Conservation (phyloP, 1,140 invertebrate genomes). For the Drosophila pectinifera region DNA sequence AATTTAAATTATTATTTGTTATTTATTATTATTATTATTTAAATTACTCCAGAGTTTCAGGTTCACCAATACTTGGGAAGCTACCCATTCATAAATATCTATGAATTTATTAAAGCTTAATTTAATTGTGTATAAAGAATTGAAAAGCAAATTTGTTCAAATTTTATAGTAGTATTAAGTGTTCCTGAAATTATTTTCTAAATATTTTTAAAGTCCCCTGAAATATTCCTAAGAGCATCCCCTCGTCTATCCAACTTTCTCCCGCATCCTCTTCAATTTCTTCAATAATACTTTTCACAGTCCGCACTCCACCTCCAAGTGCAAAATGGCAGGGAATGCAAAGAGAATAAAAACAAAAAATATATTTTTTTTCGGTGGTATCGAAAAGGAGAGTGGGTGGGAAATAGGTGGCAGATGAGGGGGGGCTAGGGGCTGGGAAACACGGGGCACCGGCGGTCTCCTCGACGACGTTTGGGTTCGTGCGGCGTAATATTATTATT, state of each 20-base stretch:
- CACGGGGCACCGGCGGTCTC: constrained; percentile 34
- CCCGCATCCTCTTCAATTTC: constrained; percentile 29
- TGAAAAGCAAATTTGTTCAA: too few relatives aligned
- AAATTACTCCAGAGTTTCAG: too few relatives aligned
- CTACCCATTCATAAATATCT: too few relatives aligned
- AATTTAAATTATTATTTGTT: too few relatives aligned
- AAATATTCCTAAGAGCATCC: background rate
- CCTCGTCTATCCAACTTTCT: background rate
- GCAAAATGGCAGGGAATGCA: constrained; percentile 42
- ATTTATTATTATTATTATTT: too few relatives aligned
- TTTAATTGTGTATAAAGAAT: too few relatives aligned
- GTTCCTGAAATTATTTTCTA: too few relatives aligned
- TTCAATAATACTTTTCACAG: constrained; percentile 45
- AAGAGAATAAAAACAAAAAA: constrained; percentile 41
- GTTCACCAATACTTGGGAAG: too few relatives aligned
- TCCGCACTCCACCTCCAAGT: constrained; percentile 31
- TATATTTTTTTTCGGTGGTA: constrained; percentile 27
- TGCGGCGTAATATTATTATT: constrained; percentile 84
- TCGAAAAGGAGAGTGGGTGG: constrained; percentile 18
- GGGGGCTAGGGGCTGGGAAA: constrained; percentile 30
- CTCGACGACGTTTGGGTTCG: constrained; percentile 79
- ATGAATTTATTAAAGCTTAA: too few relatives aligned
- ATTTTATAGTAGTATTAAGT: too few relatives aligned
- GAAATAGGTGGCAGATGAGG: constrained; percentile 17
- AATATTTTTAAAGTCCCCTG: too few relatives aligned